phyloP scores from a whole-genome alignment of 2,888 invertebrate species.

The Hanleya hanleyi region DNA sequence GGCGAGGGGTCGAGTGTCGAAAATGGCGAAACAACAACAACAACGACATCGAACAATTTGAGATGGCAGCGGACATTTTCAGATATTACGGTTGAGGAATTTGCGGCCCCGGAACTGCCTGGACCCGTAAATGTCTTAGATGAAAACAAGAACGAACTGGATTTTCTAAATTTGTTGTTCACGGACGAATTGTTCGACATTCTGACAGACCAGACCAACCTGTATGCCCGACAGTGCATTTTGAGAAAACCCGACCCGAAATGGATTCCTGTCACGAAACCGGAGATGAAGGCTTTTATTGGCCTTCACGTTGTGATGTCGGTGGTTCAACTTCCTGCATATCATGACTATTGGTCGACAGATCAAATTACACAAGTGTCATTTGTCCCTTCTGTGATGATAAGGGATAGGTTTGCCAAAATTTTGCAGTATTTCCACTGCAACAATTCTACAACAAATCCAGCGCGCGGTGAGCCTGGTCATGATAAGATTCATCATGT shows the following conservation, averaged over 20 bases:
- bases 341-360: not conserved
- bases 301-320: slow-evolving; percentile 1
- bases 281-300: slow-evolving; percentile 4
- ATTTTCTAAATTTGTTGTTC: not conserved
- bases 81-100: too few relatives aligned
- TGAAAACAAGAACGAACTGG: not conserved
- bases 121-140: too few relatives aligned
- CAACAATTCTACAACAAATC: not conserved
- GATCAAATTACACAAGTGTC: not conserved
- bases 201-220: not conserved
- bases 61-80: too few relatives aligned
- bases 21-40: too few relatives aligned
- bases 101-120: too few relatives aligned
- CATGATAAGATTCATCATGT: not conserved
- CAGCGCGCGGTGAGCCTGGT: not conserved
- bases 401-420: not conserved
- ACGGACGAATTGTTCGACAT: not conserved
- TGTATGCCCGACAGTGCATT: not conserved
- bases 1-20: too few relatives aligned
- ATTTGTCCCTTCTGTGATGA: not conserved
- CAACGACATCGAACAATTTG: too few relatives aligned
- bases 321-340: not conserved
- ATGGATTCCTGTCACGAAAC: not conserved
- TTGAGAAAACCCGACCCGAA: not conserved
- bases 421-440: not conserved